These are phyloP conservation scores for Synanthedon tipuliformis DNA, from an alignment of 2,888 invertebrate genomes.

Conservation along the genomic window DNA sequence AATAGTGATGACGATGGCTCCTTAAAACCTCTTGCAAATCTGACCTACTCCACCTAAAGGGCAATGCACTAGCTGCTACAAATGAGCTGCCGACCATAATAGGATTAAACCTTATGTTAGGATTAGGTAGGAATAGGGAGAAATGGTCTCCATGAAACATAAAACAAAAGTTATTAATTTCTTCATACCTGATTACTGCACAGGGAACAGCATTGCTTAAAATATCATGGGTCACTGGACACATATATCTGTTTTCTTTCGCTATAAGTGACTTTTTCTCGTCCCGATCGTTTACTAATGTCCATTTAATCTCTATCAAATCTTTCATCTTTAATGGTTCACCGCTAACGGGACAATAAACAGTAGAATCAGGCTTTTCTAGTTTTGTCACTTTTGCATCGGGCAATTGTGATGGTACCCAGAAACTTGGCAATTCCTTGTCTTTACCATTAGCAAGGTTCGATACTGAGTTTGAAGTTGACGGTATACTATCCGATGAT, in stretches of 20 bases:
- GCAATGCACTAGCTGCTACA: no score
- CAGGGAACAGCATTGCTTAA: constrained; percentile 94
- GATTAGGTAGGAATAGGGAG: constrained; percentile 1
- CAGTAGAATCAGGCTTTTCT: constrained; percentile 50
- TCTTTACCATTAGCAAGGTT: constrained; percentile 84
- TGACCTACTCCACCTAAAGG: no score
- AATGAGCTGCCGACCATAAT: no score
- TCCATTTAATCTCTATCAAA: constrained; percentile 93
- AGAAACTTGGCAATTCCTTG: constrained; percentile 92
- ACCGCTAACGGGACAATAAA: constrained; percentile 63
- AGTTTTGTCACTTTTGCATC: constrained; percentile 77
- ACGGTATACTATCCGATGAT: constrained; percentile 14
- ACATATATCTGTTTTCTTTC: constrained; percentile 95
- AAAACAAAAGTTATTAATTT: neutral
- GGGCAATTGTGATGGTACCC: constrained; percentile 95
- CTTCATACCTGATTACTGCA: constrained; percentile 79
- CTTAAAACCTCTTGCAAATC: no score
- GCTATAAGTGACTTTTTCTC: constrained; percentile 88
- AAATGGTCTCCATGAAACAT: neutral
- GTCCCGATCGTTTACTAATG: constrained; percentile 87
- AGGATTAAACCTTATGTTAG: no score
- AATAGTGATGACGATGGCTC: no score
- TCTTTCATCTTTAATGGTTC: constrained; percentile 91
- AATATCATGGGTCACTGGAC: constrained; percentile 96
- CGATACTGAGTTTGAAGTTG: constrained; percentile 72